Evolutionary conservation across 2,113 vertebrate genomes (phyloP), one percentile per base, ranked within the genome.

Genomic region (Dryoscopus gambensis): DNA sequence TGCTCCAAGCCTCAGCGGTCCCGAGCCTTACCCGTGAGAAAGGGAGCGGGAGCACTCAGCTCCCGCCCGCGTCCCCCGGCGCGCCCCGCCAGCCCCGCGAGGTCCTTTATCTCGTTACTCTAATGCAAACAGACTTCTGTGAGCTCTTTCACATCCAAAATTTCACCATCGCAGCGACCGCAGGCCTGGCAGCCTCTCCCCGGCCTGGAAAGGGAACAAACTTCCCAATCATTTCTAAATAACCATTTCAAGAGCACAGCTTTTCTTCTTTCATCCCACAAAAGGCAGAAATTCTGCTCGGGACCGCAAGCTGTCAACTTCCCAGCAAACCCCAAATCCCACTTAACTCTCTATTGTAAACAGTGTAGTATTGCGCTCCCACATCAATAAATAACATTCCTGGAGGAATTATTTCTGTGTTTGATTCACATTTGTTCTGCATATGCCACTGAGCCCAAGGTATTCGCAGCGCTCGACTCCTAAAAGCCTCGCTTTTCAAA

Each of bases 381-480:
- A 98, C 98, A 98, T 98, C 98, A 98, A 98, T 94, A 90, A 96
- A 95, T 84, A 90, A 83, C 92, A 97, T 97, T 97, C 97, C 95
- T 97, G 90, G 91, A 97, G 96, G 96, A 97, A 97, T 97, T 95
- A 96, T 89, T 95, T 75, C 46, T 74, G 88, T 81, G 96, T 96
- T 98, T 96, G 93, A 97, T 94, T 98, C 97, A 97, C 98, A 98
- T 98, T 98, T 98, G 98, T 96, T 98, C 97, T 92, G 96, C 97
- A 98, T 94, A 98, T 98, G 98, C 97, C 97, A 52, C 93, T 78
- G 94, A 98, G 97, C 92, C 91, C 89, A 95, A 96, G 95, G 96
- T 97, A 98, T 97, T 96, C 95, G 3, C 67, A 33, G 60, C 14
- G 83, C 44, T 96, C 71, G 40, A 13, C 93, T 77, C 88, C 92